Evolutionary conservation across 2,797 vertebrate species (phyloP).

Genomic region (Squalus acanthias): DNA sequence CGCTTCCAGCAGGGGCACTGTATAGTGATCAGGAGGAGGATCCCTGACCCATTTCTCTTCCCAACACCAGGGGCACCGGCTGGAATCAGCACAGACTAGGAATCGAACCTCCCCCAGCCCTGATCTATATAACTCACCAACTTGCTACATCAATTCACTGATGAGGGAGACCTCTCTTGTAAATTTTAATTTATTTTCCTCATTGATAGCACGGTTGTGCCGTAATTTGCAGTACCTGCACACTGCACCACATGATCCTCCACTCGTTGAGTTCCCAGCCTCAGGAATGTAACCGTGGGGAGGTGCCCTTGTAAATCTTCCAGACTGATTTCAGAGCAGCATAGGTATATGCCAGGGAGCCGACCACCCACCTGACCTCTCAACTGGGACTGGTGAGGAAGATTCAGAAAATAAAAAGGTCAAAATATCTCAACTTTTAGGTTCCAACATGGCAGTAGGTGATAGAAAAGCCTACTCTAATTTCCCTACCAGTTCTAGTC

Average conservation of each 20-base stretch:
- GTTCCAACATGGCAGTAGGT: no score
- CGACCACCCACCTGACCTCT: background rate
- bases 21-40: background rate
- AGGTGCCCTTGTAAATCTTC: background rate
- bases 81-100: background rate
- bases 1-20: background rate
- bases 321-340: background rate
- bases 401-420: background rate
- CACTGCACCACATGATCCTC: background rate
- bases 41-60: background rate
- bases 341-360: background rate
- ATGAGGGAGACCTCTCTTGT: background rate
- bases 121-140: background rate
- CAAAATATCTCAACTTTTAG: background rate
- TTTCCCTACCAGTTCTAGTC: no score
- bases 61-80: no score
- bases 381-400: background rate
- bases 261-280: background rate
- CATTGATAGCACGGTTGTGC: background rate
- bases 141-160: background rate
- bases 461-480: no score
- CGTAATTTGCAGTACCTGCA: background rate
- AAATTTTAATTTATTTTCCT: background rate
- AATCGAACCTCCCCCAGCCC: background rate
- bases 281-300: background rate